Base-by-base conservation (phyloP, 2,888 invertebrate genomes). In the Tillus elongatus region DNA sequence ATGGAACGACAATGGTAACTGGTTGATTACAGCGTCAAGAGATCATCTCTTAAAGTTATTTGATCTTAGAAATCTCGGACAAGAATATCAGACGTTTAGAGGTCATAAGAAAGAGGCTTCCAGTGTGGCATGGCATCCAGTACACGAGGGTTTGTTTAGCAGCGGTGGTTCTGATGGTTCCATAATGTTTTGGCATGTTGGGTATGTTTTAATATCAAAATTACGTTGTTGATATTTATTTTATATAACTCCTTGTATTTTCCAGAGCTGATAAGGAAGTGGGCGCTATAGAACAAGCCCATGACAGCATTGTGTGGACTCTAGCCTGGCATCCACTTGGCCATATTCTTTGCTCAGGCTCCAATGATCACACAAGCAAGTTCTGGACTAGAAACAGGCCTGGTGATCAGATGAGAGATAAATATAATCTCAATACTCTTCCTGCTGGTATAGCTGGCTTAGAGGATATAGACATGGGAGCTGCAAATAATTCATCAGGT, bases 321-420 rank as follows among this genome's bases (percentile, higher is more conserved):
- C 73, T 98, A 59, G 93, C 95, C 15, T 99, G 98, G 98, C 98
- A 99, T 73, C 98, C 98, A 1, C 70, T 98, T 11, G 98, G 98
- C 1, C 98, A 99, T 58, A 97, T 99, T 53, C 71, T 99, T 16
- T 96, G 95, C 58, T 95, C 97, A 2, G 98, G 97, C 0, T 97
- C 97, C n/a, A 99, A 99, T 68, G 98, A 99, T 68, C 97, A 98
- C 58, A 92, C 96, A 14, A 88, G 83, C 13, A 98, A 98, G 69
- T 99, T 99, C 69, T 99, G 98, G 98, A 96, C 98, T 2, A 73
- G 98, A 44, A 98, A 98, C 68, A 77, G 97, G 32, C 98, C 98
- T 1, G 98, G 98, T 12, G 98, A 99, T 70, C 76, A 84, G 39
- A 96, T 97, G 91, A 79, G 95, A 58, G 98, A 98, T 64, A 93